These are phyloP conservation scores for Neoascia interrupta DNA, from an alignment of 2,888 invertebrate species.

Conservation along the genomic window DNA sequence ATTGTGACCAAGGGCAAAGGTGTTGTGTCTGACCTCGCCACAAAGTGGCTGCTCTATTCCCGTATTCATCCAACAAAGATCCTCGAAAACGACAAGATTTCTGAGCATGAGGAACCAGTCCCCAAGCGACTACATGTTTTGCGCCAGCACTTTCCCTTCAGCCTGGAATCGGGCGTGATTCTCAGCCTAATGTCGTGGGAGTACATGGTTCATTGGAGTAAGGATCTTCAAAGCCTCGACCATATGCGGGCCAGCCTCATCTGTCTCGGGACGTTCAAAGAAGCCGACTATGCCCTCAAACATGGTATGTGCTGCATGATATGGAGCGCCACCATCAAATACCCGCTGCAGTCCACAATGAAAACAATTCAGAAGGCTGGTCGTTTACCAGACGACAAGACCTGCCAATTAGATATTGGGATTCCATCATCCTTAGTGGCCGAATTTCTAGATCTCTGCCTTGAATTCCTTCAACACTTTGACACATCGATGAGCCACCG, in stretches of 20 bases:
- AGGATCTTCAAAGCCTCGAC: constrained; percentile 84
- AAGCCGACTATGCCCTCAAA: constrained; percentile 79
- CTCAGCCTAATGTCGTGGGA: constrained; percentile 95
- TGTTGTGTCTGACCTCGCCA: constrained; percentile 92
- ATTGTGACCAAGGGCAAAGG: constrained; percentile 86
- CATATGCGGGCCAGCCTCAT: constrained; percentile 86
- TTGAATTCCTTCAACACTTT: constrained; percentile 76
- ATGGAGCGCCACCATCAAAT: constrained; percentile 94
- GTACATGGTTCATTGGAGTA: constrained; percentile 92
- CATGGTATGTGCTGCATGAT: constrained; percentile 91
- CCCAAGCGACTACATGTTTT: constrained; percentile 84
- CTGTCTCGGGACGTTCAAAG: constrained; percentile 82
- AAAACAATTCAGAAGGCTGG: constrained; percentile 90
- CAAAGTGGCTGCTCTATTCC: constrained; percentile 90
- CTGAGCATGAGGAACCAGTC: constrained; percentile 77
- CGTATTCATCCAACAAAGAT: constrained; percentile 85
- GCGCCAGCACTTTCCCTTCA: constrained; percentile 91
- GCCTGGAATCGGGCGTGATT: constrained; percentile 88
- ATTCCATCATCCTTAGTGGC: constrained; percentile 84
- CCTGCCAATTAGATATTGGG: constrained; percentile 89
- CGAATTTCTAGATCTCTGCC: constrained; percentile 83
- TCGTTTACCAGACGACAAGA: constrained; percentile 90
- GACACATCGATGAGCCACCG: constrained; percentile 74
- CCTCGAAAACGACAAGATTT: constrained; percentile 75
- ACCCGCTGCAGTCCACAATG: constrained; percentile 87